Percentiles rank a stretch among this genome's conserved stretches.
These are phyloP conservation scores for Sinocyclocheilus rhinocerous DNA, from an alignment of 2,113 vertebrate species.

Conservation along the genomic window DNA sequence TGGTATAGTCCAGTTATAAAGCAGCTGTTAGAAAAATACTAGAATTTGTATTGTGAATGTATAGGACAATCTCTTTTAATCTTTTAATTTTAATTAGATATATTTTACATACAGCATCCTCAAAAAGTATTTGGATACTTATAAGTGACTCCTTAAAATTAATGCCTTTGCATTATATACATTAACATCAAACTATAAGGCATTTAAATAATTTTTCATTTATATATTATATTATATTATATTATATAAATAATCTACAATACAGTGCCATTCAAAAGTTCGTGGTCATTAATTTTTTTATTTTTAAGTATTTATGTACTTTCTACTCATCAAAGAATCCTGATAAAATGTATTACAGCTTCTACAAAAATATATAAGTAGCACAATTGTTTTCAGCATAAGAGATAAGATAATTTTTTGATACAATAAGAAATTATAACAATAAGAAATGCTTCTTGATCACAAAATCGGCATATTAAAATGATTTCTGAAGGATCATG, in stretches of 20 bases:
- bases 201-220: not conserved
- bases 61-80: not conserved
- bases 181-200: not conserved
- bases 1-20: conserved; percentile 91
- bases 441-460: not conserved
- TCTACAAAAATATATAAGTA: not conserved
- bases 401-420: too few relatives aligned
- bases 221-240: not conserved
- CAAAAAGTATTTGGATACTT: not conserved
- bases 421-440: not conserved
- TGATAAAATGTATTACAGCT: too few relatives aligned
- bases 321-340: not conserved
- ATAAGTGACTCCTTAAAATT: not conserved
- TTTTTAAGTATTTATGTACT: not conserved
- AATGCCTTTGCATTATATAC: not conserved
- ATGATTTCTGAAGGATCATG: not conserved
- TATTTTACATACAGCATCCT: not conserved
- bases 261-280: not conserved
- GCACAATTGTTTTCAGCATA: not conserved
- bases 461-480: not conserved
- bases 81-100: too few relatives aligned
- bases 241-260: not conserved
- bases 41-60: not conserved
- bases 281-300: not conserved
- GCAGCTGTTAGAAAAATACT: conserved; percentile 75